Conservation (phyloP, 2,797 vertebrate species). For the Margarornis squamiger region DNA sequence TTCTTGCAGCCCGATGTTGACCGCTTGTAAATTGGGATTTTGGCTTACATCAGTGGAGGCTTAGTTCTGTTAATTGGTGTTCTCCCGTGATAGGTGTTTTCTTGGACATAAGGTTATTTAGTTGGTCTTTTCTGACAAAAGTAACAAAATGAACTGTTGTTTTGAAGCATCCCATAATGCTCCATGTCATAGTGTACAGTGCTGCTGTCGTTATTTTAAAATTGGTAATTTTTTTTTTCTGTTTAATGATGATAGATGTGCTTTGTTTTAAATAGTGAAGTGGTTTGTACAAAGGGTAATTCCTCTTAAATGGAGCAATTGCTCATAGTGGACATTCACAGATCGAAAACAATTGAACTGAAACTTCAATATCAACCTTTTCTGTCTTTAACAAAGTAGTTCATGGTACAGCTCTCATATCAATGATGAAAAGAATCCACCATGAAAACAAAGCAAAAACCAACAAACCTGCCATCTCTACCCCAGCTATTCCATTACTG, state of each 20-base stretch:
- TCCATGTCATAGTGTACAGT: not conserved
- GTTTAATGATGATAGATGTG: constrained; percentile 83
- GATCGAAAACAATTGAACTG: constrained; percentile 83
- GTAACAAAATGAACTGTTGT: constrained; percentile 6
- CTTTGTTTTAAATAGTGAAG: constrained; percentile 83
- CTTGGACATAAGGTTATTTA: not conserved
- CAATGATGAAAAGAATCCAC: constrained; percentile 14
- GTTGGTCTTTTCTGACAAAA: not conserved
- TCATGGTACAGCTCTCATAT: not conserved
- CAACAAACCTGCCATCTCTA: constrained; percentile 2
- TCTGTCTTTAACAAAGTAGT: constrained; percentile 78
- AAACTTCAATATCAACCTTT: constrained; percentile 79
- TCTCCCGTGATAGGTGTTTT: not conserved
- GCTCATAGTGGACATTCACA: constrained; percentile 77
- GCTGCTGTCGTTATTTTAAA: constrained; percentile 65
- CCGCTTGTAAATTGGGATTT: not conserved
- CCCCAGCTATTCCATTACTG: constrained; percentile 11
- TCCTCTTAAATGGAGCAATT: constrained; percentile 82
- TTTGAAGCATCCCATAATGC: not conserved
- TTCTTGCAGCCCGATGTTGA: not conserved
- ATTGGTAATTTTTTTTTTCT: constrained; percentile 61
- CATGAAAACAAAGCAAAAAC: constrained; percentile 22
- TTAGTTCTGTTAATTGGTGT: not conserved
- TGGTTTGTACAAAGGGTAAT: constrained; percentile 83
- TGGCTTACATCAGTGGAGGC: not conserved